These are phyloP conservation scores for Coracopsis vasa DNA, from an alignment of 2,113 vertebrate species.

Conservation along the genomic window DNA sequence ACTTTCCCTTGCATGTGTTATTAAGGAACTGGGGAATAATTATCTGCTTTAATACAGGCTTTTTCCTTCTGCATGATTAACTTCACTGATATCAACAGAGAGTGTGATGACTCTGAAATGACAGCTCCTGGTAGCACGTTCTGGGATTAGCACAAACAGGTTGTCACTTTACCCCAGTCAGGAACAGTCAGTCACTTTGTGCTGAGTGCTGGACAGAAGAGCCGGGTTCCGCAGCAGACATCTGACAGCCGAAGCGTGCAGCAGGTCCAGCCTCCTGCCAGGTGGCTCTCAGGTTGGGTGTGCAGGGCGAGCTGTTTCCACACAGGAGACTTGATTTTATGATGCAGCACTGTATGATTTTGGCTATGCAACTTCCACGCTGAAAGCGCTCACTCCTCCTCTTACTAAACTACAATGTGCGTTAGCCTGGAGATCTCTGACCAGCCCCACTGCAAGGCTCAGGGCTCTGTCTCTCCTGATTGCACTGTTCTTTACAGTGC, in stretches of 20 bases:
- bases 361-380: not conserved
- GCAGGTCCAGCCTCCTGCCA: not conserved
- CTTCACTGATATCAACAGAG: slow-evolving; percentile 48
- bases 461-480: not conserved
- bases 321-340: not conserved
- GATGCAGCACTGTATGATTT: not conserved
- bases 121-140: slow-evolving; percentile 52
- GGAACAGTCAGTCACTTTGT: not conserved
- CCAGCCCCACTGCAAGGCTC: not conserved
- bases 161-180: slow-evolving; percentile 29
- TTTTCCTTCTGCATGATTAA: slow-evolving; percentile 51
- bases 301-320: not conserved
- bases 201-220: not conserved
- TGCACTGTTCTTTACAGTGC: not conserved
- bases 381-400: not conserved
- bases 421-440: not conserved
- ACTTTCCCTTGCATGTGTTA: slow-evolving; percentile 9
- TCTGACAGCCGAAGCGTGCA: not conserved
- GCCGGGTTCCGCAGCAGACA: not conserved
- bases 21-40: slow-evolving; percentile 49
- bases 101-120: slow-evolving; percentile 38
- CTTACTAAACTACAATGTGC: not conserved
- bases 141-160: slow-evolving; percentile 47
- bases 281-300: not conserved
- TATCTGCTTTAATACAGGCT: slow-evolving; percentile 46